Base-by-base conservation (phyloP, 2,888 invertebrate genomes). In the Lissonota sp. region DNA sequence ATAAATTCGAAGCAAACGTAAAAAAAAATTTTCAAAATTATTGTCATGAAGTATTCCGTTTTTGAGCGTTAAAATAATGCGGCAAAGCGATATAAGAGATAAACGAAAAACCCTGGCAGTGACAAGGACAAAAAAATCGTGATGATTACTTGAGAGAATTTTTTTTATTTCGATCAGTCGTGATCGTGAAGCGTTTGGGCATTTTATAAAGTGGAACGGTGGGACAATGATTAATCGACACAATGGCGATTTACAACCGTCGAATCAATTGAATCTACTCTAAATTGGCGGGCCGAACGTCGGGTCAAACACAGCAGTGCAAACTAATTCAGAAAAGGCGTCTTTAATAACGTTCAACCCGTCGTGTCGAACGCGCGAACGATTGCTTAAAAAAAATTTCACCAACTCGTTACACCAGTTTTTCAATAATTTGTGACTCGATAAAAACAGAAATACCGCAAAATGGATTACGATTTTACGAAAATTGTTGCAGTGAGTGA, bases 241-340 rank as follows among this genome's bases (percentile, higher is more conserved):
- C 51, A 70, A 26, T 26, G 26, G 6, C 7, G n/a, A 72, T 75
- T 75, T 57, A 63, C n/a, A n/a, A n/a, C 71, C 3, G 26, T 82
- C 62, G 77, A 62, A 80, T 77, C 83, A 84, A 84, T 84, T 84
- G 83, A 84, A 82, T 80, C 71, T 67, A 71, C 55, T 63, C 58
- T 44, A 39, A 77, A 77, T 57, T 74, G 80, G 37, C 16, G 46
- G 40, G 39, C 12, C 14, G 42, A 5, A 42, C 53, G 69, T 42
- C 53, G 66, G 70, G 74, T 66, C 60, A 69, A 73, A 73, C 77
- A 62, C 64, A 74, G 58, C 14, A 53, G 82, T 58, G 55, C 78
- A 63, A 82, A 72, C 63, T 79, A 72, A 82, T 79, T 82, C 72
- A 44, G 42, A 16, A 66, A 14, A 14, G 67, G 63, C 75, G 66